phyloP scores from a whole-genome alignment of 2,797 vertebrate species.

The Poeciliopsis presidionis region DNA sequence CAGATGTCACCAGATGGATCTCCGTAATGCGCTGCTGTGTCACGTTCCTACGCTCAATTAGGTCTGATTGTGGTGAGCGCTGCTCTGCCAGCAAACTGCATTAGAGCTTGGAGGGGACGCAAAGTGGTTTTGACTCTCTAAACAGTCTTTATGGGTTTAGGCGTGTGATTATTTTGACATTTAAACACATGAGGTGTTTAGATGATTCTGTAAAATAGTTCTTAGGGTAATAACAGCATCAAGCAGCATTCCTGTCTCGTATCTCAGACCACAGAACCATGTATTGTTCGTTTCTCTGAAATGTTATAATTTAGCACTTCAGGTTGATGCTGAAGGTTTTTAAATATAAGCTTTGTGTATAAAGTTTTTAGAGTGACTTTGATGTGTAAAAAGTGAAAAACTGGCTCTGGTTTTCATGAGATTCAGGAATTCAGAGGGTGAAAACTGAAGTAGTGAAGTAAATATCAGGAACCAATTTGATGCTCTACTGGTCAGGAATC shows the following conservation, averaged over 20 bases:
- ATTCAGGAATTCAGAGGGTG: neutral
- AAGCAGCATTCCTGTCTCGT: slow-evolving; percentile 14
- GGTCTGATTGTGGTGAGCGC: slow-evolving; percentile 59
- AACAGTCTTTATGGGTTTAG: slow-evolving; percentile 35
- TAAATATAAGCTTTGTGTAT: neutral
- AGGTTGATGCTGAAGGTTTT: neutral
- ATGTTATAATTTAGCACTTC: neutral
- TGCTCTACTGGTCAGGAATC: neutral
- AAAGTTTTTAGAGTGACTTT: neutral
- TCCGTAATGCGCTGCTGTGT: slow-evolving; percentile 46
- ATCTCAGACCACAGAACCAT: neutral
- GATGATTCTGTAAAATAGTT: slow-evolving; percentile 4
- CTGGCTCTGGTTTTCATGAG: neutral
- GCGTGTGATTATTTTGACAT: slow-evolving; percentile 27
- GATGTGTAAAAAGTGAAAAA: neutral
- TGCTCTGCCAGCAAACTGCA: slow-evolving; percentile 46
- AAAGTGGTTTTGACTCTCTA: slow-evolving; percentile 46
- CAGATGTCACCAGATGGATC: slow-evolving; percentile 52
- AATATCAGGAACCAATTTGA: neutral
- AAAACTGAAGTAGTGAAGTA: neutral
- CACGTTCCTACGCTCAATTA: slow-evolving; percentile 64
- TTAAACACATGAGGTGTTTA: slow-evolving; percentile 14
- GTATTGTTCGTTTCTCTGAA: slow-evolving; percentile 2
- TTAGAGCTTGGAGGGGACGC: slow-evolving; percentile 30
- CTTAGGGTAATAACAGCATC: slow-evolving; percentile 4